Evolutionary conservation across 2,113 vertebrate genomes (phyloP), one percentile per base, ranked within the genome.

Genomic region (Carollia perspicillata): DNA sequence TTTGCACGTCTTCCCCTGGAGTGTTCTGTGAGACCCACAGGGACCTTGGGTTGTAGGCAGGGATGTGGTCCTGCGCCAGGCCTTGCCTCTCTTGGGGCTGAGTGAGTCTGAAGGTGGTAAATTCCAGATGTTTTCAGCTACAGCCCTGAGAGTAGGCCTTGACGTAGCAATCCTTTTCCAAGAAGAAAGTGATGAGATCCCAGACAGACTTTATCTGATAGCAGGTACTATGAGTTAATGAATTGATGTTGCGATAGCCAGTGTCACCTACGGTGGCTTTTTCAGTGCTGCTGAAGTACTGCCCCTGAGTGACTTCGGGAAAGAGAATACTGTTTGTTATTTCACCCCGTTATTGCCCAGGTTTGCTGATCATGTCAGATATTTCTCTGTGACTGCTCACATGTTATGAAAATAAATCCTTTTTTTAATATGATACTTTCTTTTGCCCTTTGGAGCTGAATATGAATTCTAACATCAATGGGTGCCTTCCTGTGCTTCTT

Each of bases 81-180:
- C 49, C n/a, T 79, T 72, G 12, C 44, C 28, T 14, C n/a, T 6
- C 47, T 28, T 75, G 42, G 26, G 66, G 33, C 71, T 58, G 3
- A 51, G 65, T 33, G 78, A 78, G 1, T 42, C 42, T 26, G 8
- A 83, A 26, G 89, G 79, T 75, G 35, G 69, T 33, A 47, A 79
- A 33, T 91, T 85, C 84, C 55, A 90, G 74, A 92, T 86, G 47
- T 84, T 78, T 94, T 79, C 58, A 68, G 69, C 83, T 47, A 5
- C 14, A 80, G 78, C 75, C 69, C 63, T 26, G 79, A 95, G 92
- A 86, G 23, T 23, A 81, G 58, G 84, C 30, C 8, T 28, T 78
- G 47, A 49, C 60, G 26, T 28, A 93, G 83, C 55, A 85, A 22
- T 40, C 33, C 30, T 90, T 86, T 86, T 23, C 63, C 35, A 58